Conservation (phyloP, 2,113 vertebrate species). For the Clarias macrocephalus region DNA sequence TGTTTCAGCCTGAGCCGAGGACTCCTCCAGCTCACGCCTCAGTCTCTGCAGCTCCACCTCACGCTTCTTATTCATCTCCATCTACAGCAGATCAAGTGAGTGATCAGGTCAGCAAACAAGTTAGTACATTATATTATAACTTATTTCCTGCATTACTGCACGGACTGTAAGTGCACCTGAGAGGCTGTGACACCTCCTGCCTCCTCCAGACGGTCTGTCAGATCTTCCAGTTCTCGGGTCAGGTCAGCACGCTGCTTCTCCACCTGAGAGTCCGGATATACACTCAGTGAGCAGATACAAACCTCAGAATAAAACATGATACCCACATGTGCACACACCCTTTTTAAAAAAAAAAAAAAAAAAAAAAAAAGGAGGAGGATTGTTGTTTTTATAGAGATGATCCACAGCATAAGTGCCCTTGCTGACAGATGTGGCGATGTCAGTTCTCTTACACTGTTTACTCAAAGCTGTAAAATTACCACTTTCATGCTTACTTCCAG, state of each 20-base stretch:
- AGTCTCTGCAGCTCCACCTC: conserved; percentile 76
- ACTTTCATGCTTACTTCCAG: neutral
- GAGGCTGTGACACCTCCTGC: conserved; percentile 74
- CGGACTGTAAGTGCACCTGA: conserved; percentile 64
- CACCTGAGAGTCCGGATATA: conserved; percentile 55
- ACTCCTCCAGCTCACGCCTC: conserved; percentile 77
- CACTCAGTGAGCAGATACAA: neutral
- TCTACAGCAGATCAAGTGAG: conserved; percentile 58
- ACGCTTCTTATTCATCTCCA: conserved; percentile 78
- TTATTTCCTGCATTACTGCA: neutral
- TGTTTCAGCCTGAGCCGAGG: conserved; percentile 70
- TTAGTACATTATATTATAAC: neutral
- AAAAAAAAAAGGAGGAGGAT: neutral
- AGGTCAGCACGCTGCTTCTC: conserved; percentile 79
- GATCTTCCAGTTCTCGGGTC: conserved; percentile 74
- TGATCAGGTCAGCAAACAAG: neutral
- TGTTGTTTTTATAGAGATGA: conserved; percentile 14
- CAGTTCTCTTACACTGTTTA: conserved; percentile 2
- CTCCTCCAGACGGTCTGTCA: conserved; percentile 78
- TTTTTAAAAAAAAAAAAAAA: too few relatives aligned
- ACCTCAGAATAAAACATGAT: neutral
- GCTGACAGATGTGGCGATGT: conserved; percentile 37
- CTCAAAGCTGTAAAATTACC: conserved; percentile 2
- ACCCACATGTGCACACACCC: neutral
- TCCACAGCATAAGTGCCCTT: conserved; percentile 19